Percentiles rank a stretch among this genome's conserved stretches.
These are phyloP conservation scores for Eulemur rufifrons DNA, from an alignment of 2,113 vertebrate species.

Conservation along the genomic window DNA sequence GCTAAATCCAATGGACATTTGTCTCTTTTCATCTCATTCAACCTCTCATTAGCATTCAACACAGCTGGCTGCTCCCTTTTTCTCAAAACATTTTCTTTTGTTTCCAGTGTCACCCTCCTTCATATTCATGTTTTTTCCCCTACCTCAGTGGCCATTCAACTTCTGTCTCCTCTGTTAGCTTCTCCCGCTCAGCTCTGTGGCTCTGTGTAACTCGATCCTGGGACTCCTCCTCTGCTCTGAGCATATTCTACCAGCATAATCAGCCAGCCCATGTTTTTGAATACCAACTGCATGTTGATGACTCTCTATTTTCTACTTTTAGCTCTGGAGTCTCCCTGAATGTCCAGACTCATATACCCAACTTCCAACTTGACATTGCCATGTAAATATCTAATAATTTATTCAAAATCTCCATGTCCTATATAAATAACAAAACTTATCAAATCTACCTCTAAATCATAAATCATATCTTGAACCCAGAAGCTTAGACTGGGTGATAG, in stretches of 20 bases:
- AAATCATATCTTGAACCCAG: background rate
- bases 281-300: background rate
- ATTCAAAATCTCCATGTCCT: background rate
- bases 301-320: background rate
- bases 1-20: constrained; percentile 28
- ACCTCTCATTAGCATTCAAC: constrained; percentile 36
- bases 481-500: background rate
- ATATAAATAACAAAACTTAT: background rate
- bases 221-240: background rate
- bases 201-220: background rate
- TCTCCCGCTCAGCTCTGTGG: background rate
- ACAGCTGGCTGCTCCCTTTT: constrained; percentile 12
- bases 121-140: background rate
- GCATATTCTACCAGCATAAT: background rate
- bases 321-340: background rate
- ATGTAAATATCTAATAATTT: constrained; percentile 3
- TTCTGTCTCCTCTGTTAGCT: background rate
- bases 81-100: constrained; percentile 13
- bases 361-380: background rate
- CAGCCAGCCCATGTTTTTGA: background rate
- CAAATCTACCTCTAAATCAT: background rate
- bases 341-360: background rate
- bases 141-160: background rate
- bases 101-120: background rate
- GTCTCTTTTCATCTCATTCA: constrained; percentile 43